These are phyloP conservation scores for Orius insidiosus DNA, from an alignment of 1,140 invertebrate genomes.

Conservation along the genomic window DNA sequence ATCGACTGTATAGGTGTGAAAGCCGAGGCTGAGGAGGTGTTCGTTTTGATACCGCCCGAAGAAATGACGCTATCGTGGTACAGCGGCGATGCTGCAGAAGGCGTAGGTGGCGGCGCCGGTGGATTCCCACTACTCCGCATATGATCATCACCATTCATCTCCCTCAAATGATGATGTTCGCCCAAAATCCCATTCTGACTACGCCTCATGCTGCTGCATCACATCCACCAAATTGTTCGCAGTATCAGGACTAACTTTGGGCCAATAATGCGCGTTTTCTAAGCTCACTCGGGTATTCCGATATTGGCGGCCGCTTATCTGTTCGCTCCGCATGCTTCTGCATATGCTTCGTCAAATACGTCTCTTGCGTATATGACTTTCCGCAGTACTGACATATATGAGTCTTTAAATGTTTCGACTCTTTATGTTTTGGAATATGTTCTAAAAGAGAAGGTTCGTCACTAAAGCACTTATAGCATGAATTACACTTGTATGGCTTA, in stretches of 20 bases:
- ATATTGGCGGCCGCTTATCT: constrained; percentile 70
- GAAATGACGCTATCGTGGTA: constrained; percentile 21
- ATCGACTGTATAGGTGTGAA: constrained; percentile 78
- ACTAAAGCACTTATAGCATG: constrained; percentile 93
- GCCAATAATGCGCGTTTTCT: constrained; percentile 26
- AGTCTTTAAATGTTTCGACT: constrained; percentile 97
- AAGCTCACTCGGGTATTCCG: constrained; percentile 24
- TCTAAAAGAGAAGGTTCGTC: constrained; percentile 90
- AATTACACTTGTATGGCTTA: constrained; percentile 95
- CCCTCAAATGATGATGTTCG: constrained; percentile 22
- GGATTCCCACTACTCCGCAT: constrained; percentile 29
- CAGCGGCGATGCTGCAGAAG: constrained; percentile 28
- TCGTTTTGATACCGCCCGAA: constrained; percentile 25
- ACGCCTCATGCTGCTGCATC: constrained; percentile 24
- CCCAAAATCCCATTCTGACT: constrained; percentile 22
- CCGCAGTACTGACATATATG: constrained; percentile 99
- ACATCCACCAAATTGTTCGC: constrained; percentile 24
- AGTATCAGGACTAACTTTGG: constrained; percentile 34
- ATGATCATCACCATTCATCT: constrained; percentile 26
- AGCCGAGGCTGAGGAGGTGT: constrained; percentile 53
- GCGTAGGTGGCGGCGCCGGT: constrained; percentile 25
- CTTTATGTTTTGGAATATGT: constrained; percentile 98
- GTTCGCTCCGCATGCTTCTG: constrained; percentile 89
- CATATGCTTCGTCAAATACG: constrained; percentile 97
- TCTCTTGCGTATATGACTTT: constrained; percentile 98